Conservation (phyloP, 1,140 invertebrate genomes). For the Dendrolimus kikuchii region DNA sequence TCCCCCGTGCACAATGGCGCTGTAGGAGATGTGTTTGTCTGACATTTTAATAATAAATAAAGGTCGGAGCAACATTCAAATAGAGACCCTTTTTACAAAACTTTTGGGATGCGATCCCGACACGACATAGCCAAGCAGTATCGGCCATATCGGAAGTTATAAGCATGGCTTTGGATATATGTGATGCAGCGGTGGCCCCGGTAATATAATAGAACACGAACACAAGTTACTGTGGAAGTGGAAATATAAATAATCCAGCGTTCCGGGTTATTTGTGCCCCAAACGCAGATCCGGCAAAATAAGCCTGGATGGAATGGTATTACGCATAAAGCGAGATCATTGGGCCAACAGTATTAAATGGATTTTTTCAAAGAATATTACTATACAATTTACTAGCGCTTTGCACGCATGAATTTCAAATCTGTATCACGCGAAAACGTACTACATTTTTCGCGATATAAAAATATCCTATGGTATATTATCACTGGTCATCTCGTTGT, state of each 20-base stretch:
- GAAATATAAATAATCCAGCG: conserved; percentile 28
- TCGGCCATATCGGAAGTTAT: conserved; percentile 23
- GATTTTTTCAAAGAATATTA: conserved; percentile 1
- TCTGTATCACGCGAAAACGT: too few species aligned
- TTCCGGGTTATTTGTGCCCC: conserved; percentile 20
- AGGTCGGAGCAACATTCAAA: conserved; percentile 14
- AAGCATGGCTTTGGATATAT: conserved; percentile 14
- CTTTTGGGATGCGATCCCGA: conserved; percentile 15
- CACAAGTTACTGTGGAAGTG: conserved; percentile 18
- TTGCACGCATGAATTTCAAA: too few species aligned
- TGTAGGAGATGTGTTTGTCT: conserved; percentile 1
- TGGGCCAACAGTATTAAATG: conserved; percentile 13
- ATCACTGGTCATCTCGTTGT: too few species aligned
- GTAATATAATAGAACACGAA: conserved; percentile 29
- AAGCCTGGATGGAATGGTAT: conserved; percentile 9
- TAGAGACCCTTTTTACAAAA: conserved; percentile 23
- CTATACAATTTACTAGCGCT: too few species aligned
- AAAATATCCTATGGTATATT: too few species aligned
- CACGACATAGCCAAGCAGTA: conserved; percentile 27
- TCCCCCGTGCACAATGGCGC: background rate
- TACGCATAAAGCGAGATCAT: conserved; percentile 13
- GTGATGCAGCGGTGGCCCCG: conserved; percentile 15
- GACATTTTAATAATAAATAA: conserved; percentile 29
- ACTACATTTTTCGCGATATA: too few species aligned
- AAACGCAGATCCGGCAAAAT: conserved; percentile 11